Conservation (phyloP, 2,113 vertebrate genomes). For the Gallinago media region DNA sequence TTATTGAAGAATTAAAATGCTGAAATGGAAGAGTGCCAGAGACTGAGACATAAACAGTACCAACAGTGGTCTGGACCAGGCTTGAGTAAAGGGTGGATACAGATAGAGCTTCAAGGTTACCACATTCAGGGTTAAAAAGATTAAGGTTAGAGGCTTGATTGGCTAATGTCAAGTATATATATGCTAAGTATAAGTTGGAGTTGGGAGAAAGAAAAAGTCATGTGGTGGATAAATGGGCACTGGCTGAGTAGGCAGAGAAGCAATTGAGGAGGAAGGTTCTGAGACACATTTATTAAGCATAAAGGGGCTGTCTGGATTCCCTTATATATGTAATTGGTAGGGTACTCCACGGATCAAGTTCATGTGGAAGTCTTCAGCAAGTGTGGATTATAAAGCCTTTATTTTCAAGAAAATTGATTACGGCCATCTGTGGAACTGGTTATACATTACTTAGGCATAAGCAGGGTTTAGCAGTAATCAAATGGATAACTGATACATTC, state of each 20-base stretch:
- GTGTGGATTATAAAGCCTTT: background rate
- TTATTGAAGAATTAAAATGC: background rate
- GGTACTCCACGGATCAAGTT: background rate
- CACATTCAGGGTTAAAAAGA: background rate
- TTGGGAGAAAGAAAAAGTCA: background rate
- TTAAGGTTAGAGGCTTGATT: background rate
- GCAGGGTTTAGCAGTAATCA: background rate
- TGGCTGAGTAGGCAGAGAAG: background rate
- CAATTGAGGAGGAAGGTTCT: background rate
- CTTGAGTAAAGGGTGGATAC: background rate
- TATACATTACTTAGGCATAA: background rate
- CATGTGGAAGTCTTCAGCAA: background rate
- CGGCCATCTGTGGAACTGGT: background rate
- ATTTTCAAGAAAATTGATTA: background rate
- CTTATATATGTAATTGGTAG: background rate
- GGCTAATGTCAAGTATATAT: background rate
- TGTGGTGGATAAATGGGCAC: background rate
- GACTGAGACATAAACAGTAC: background rate
- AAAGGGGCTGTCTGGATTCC: background rate
- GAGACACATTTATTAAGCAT: background rate
- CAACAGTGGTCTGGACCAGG: background rate
- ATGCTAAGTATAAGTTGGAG: background rate
- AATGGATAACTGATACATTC: background rate
- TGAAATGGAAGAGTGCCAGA: background rate
- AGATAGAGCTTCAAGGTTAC: background rate